Conservation (phyloP, 2,113 vertebrate species). For the Miniopterus natalensis region DNA sequence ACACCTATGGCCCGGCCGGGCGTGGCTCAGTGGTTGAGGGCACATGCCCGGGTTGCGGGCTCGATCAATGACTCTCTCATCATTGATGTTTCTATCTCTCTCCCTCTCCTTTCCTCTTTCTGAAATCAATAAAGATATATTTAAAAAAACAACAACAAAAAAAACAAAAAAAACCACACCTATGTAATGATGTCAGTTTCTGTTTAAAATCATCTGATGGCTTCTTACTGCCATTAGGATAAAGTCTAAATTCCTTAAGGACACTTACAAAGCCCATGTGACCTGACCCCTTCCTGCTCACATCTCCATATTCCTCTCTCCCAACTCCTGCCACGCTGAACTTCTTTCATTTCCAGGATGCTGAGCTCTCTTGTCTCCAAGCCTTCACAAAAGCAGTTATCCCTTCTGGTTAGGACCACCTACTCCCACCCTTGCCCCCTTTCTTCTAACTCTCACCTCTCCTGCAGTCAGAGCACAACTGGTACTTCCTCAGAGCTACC, state of each 20-base stretch:
- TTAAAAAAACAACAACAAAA: too few relatives aligned
- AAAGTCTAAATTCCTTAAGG: slow-evolving; percentile 47
- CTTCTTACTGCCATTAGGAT: not conserved
- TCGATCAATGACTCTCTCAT: too few relatives aligned
- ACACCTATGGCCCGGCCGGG: too few relatives aligned
- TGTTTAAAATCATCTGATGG: slow-evolving; percentile 50
- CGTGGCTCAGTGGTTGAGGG: too few relatives aligned
- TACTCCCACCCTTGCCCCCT: not conserved
- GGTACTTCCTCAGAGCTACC: not conserved
- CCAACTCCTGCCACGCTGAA: not conserved
- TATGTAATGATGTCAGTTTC: not conserved
- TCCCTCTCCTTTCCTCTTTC: too few relatives aligned
- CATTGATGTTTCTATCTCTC: too few relatives aligned
- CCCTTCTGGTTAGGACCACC: not conserved
- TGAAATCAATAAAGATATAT: too few relatives aligned
- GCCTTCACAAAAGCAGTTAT: not conserved
- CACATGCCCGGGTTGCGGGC: too few relatives aligned
- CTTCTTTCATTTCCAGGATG: not conserved
- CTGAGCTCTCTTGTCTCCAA: not conserved
- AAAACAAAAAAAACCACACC: not conserved
- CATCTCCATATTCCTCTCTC: not conserved
- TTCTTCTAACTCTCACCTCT: slow-evolving; percentile 34
- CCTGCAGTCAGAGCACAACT: not conserved
- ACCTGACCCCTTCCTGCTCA: not conserved
- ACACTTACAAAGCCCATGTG: not conserved